Conservation (phyloP, 2,797 vertebrate genomes). For the Betta splendens region DNA sequence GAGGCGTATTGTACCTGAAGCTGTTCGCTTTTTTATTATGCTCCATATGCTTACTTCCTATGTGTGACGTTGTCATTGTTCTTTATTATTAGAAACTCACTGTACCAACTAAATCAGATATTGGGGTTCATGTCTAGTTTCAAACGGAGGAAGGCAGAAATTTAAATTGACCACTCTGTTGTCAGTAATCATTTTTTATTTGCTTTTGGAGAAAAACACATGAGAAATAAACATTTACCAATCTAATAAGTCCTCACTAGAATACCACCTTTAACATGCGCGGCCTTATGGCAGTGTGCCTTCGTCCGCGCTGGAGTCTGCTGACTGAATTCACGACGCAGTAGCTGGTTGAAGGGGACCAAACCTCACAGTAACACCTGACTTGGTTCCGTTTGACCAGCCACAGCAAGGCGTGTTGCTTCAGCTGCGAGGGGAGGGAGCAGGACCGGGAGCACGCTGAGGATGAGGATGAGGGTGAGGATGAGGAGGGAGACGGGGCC, state of each 20-base stretch:
- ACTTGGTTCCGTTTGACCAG: slow-evolving; percentile 99
- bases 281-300: slow-evolving; percentile 38
- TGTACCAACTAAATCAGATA: too few species aligned
- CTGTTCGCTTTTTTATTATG: too few species aligned
- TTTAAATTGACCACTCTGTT: too few species aligned
- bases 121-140: not conserved
- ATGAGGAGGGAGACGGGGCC: not conserved
- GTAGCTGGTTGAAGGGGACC: slow-evolving; percentile 99
- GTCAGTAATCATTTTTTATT: slow-evolving; percentile 56
- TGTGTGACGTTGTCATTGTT: too few species aligned
- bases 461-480: slow-evolving; percentile 10
- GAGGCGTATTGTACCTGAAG: too few species aligned
- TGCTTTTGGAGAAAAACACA: slow-evolving; percentile 16
- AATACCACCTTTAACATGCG: slow-evolving; percentile 21
- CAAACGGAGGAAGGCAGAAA: too few species aligned
- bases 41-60: too few species aligned
- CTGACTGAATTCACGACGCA: slow-evolving; percentile 87
- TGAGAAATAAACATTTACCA: not conserved
- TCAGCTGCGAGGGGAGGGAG: slow-evolving; percentile 63
- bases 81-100: too few species aligned
- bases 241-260: not conserved
- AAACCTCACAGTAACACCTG: slow-evolving; percentile 98
- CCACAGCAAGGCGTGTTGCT: slow-evolving; percentile 94
- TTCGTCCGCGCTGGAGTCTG: slow-evolving; percentile 61
- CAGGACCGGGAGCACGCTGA: too few species aligned